A percentile compares a stretch with the other conserved stretches of the same genome.
These are phyloP conservation scores for Chironomus striatipennis DNA, from an alignment of 1,140 invertebrate species.

Conservation along the genomic window DNA sequence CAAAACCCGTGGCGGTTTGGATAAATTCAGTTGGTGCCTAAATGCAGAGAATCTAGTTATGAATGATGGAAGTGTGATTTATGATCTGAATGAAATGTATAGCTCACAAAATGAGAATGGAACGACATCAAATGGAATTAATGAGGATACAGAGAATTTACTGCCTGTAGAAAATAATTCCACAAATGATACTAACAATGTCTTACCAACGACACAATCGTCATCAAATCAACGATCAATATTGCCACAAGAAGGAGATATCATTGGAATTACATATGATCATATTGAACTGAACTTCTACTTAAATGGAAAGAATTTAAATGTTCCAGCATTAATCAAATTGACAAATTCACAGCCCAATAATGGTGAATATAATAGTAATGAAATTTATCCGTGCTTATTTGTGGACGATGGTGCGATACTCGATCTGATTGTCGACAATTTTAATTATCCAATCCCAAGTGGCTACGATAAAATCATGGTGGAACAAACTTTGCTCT, in stretches of 20 bases:
- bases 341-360: conserved; percentile 51
- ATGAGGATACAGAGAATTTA: conserved; percentile 28
- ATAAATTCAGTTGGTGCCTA: conserved; percentile 88
- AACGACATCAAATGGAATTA: conserved; percentile 43
- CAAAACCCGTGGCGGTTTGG: conserved; percentile 69
- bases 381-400: conserved; percentile 39
- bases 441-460: conserved; percentile 77
- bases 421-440: conserved; percentile 85
- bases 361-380: conserved; percentile 25
- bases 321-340: conserved; percentile 77
- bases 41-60: conserved; percentile 79
- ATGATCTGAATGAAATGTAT: conserved; percentile 35
- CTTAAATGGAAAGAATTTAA: conserved; percentile 81
- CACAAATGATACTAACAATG: conserved; percentile 25
- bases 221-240: conserved; percentile 37
- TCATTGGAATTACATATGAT: conserved; percentile 90
- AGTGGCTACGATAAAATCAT: conserved; percentile 92
- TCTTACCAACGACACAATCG: conserved; percentile 27
- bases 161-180: conserved; percentile 28
- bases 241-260: conserved; percentile 83
- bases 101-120: conserved; percentile 29
- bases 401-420: conserved; percentile 95
- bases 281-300: conserved; percentile 96
- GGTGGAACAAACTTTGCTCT: conserved; percentile 93
- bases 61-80: conserved; percentile 73